Base-by-base conservation (phyloP, 2,888 invertebrate genomes). In the Calliopum simillimum region DNA sequence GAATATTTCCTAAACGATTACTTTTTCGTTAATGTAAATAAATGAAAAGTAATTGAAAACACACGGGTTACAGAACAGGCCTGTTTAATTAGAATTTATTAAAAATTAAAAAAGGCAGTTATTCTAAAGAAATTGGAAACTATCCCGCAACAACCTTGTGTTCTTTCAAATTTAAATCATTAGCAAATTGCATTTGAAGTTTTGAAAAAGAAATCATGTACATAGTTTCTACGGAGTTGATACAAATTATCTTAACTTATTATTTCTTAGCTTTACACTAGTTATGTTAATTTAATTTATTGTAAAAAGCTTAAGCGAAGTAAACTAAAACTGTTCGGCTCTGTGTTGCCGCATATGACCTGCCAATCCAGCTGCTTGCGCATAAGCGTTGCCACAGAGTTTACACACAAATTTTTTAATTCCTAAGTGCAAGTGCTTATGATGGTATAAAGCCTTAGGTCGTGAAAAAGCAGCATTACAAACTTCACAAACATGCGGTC, bases 371-470 rank as follows among this genome's bases (percentile, higher is more conserved):
- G 81, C 78, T 33, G 77, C 76, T 68, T 82, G 82, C 4, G 81
- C 79, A 66, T 80, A 82, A 6, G 77, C 77, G 66, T 82, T 82
- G 25, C 73, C 74, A 44, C 82, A 82, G 5, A 79, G 69, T 72
- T 78, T 78, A 71, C 79, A 78, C 76, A 82, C 75, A 79, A 86
- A 78, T 16, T 80, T 78, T 66, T 82, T 82, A 43, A 78, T 68
- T 19, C 73, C 72, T 3, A 77, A 75, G 71, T 82, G 82, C 19
- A 82, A 75, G 68, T 80, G 77, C 55, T 77, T 76, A 71, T 82
- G 82, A 55, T 79, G 78, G 4, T 78, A 76, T 21, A 82, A 69
- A 12, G 79, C 79, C 49, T 78, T 78, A 62, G 78, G 76, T 5
- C 81, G 75, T 16, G 81, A 77, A 71, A 82, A 82, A 0, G 77